Base-by-base conservation (phyloP, 2,113 vertebrate genomes). In the Progne subis region DNA sequence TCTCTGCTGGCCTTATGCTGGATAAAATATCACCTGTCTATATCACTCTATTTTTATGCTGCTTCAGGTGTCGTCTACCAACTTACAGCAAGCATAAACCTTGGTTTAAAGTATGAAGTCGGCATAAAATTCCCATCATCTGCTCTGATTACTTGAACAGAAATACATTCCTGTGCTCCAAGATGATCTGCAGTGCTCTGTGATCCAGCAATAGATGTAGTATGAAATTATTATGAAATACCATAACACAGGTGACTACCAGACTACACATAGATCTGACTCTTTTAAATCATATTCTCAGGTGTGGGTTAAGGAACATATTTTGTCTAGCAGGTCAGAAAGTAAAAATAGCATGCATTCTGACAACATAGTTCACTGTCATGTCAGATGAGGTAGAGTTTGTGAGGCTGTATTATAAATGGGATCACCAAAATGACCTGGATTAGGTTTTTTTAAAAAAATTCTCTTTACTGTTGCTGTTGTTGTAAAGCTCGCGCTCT, bases 81-180 rank as follows among this genome's bases (percentile, higher is more conserved):
- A 71, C 56, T 84, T 84, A 75, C 7, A 91, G 69, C 64, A 86
- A 75, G 60, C 60, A 92, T 92, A 95, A 95, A 92, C 65, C 84
- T 94, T 87, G 57, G 56, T 75, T 91, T 60, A 84, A 92, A 89
- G 46, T 68, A 71, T 25, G 49, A 91, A 95, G 74, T 94, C 93
- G 91, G 90, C 93, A 87, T 63, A 92, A 95, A 96, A 91, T 78
- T 85, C 87, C 61, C 52, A 82, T 94, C 81, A 55, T 57, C 55
- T 78, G 25, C 69, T 84, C 32, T 87, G 84, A 92, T 78, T 84
- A 86, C 52, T 47, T 81, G 81, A 43, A 70, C 52, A 84, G 74
- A 95, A 96, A 89, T 82, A 68, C 15, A 92, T 39, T 47, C 21
- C 24, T 68, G 20, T 79, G 53, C 26, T 92, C 56, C 81, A 82